These are phyloP conservation scores for Hypotaenidia okinawae DNA, from an alignment of 2,797 vertebrate species.

Conservation along the genomic window DNA sequence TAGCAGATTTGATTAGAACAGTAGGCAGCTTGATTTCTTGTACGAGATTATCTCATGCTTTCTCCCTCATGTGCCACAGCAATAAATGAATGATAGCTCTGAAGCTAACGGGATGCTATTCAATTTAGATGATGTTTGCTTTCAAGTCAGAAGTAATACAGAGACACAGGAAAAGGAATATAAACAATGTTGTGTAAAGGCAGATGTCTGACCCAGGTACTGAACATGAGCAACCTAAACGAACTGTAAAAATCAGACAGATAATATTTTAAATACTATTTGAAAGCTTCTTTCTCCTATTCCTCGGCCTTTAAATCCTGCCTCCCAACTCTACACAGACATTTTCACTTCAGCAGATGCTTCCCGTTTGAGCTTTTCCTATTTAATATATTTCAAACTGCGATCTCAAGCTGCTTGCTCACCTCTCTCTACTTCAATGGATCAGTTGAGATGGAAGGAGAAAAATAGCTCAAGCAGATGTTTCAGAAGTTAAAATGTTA, in stretches of 20 bases:
- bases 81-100: not conserved
- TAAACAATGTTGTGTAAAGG: not conserved
- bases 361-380: slow-evolving; percentile 49
- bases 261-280: not conserved
- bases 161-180: not conserved
- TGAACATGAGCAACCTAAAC: not conserved
- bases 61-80: not conserved
- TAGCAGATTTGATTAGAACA: not conserved
- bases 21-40: slow-evolving; percentile 13
- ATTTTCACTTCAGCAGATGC: slow-evolving; percentile 13
- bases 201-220: not conserved
- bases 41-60: not conserved
- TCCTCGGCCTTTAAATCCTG: not conserved
- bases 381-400: slow-evolving; percentile 57
- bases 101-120: not conserved
- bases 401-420: slow-evolving; percentile 60
- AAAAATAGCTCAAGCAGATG: slow-evolving; percentile 78
- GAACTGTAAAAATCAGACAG: not conserved
- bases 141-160: not conserved
- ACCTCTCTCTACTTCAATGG: slow-evolving; percentile 55
- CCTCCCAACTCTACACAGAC: not conserved
- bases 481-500: slow-evolving; percentile 63
- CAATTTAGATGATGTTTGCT: not conserved
- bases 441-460: slow-evolving; percentile 47
- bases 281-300: not conserved